Conservation (phyloP, 2,888 invertebrate genomes). For the Ellobium chinense region DNA sequence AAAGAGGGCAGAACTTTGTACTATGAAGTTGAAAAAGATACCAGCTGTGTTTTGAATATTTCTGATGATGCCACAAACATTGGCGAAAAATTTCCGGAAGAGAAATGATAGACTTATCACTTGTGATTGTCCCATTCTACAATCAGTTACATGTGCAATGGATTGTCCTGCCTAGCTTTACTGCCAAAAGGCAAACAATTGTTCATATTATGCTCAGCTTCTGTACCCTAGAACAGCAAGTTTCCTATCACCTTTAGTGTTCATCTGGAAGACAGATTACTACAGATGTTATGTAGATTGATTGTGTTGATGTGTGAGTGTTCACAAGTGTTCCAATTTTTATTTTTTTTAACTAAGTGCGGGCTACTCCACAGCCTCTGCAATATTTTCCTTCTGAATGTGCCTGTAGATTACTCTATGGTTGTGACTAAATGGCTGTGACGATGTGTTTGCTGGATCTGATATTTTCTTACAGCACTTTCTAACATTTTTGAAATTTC, state of each 20-base stretch:
- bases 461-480: background rate
- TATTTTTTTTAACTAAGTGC: background rate
- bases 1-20: conserved; percentile 24
- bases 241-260: too few species aligned
- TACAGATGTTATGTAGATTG: too few species aligned
- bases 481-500: too few species aligned
- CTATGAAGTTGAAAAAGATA: conserved; percentile 43
- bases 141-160: background rate
- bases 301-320: too few species aligned
- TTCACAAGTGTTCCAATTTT: background rate
- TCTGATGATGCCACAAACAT: conserved; percentile 18
- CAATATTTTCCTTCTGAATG: background rate
- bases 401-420: conserved; percentile 25
- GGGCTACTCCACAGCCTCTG: background rate
- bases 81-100: background rate
- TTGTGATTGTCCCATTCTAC: too few species aligned
- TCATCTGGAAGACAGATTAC: too few species aligned
- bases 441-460: conserved; percentile 2
- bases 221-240: too few species aligned
- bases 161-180: too few species aligned
- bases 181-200: too few species aligned
- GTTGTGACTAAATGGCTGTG: conserved; percentile 18
- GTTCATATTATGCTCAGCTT: too few species aligned
- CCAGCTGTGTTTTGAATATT: conserved; percentile 41
- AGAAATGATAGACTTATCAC: background rate